Evolutionary conservation across 35 echinoderm and acorn worm genomes (phyloP), one percentile per base, ranked within the genome.

Genomic region (Stichopus chloronotus): DNA sequence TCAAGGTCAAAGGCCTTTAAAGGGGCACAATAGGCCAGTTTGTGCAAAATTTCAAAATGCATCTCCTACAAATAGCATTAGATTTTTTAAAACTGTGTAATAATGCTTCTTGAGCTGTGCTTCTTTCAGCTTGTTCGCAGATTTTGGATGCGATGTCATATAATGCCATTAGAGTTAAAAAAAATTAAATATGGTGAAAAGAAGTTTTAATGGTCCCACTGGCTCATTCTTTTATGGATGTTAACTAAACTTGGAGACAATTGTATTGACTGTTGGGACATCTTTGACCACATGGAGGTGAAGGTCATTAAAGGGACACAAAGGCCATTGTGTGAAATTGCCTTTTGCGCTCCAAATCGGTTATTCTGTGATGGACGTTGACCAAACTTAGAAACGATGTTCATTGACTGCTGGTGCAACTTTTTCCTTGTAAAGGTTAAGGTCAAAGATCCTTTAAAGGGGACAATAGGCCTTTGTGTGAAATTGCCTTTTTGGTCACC

Each of bases 401-500:
- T 65, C 61, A 65, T 65, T 65, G 7, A 65, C 61, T 65, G 61
- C 10, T 79, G 76, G 76, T 79, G 19, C 76, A 79, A 19, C 76
- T 79, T 79, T 79, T 0, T 5, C 4, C 63, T 71, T 71, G 63
- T 71, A n/a, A 71, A 71, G 63, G 63, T 71, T 4, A 71, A 71
- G 63, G 63, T 71, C 63, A 71, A 71, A 11, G 63, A 4, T 71
- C 63, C n/a, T 71, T 71, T 2, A 71, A 71, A n/a, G 63, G 63
- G 63, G 1, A 71, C 63, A 71, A 71, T n/a, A 71, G 63, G 10
- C 63, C 63, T 2, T 71, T 71, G 63, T 71, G 4, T 71, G 63
- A 71, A 78, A 78, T 9, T 78, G 76, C 76, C 17, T 78, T 78
- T 78, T 78, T 78, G 76, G 76, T 22, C 76, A 4, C 76, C 76